A percentile compares a stretch with the other conserved stretches of the same genome.
These are phyloP conservation scores for Lissocephala sabroskyi DNA, from an alignment of 2,888 invertebrate genomes.

Conservation along the genomic window DNA sequence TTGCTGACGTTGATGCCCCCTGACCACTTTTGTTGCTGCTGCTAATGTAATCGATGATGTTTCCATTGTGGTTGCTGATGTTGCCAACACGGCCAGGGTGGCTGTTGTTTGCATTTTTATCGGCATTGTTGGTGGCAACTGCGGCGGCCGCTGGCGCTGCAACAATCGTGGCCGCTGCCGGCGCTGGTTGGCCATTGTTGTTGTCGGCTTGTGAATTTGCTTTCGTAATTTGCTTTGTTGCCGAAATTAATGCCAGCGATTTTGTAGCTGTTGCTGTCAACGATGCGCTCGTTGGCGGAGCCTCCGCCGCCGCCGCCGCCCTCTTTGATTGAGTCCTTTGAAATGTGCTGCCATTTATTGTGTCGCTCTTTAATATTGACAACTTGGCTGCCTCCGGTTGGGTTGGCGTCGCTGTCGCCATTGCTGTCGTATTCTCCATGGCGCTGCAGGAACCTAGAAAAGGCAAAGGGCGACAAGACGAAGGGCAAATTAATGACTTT, in stretches of 20 bases:
- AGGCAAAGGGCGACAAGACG: slow-evolving; percentile 17
- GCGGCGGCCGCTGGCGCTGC: slow-evolving; percentile 15
- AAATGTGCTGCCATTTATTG: slow-evolving; percentile 58
- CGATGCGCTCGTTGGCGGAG: slow-evolving; percentile 16
- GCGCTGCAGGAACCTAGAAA: slow-evolving; percentile 20
- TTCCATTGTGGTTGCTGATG: slow-evolving; percentile 9
- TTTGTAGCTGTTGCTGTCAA: slow-evolving; percentile 27
- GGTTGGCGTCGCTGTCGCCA: slow-evolving; percentile 3
- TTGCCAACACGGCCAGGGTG: too few relatives aligned
- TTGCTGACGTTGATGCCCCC: slow-evolving; percentile 21
- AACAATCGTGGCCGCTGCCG: slow-evolving; percentile 11
- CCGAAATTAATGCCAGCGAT: slow-evolving; percentile 47
- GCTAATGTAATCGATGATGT: slow-evolving; percentile 1
- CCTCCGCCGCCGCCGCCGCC: slow-evolving; percentile 23
- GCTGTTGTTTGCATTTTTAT: slow-evolving; percentile 31
- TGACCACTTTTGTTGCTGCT: slow-evolving; percentile 11
- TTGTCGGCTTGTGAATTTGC: slow-evolving; percentile 18
- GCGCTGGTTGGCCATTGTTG: slow-evolving; percentile 10
- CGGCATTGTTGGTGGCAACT: slow-evolving; percentile 18
- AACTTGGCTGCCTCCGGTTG: slow-evolving; percentile 20
- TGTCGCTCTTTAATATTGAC: slow-evolving; percentile 54
- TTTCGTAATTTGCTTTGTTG: slow-evolving; percentile 39
- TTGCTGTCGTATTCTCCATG: background rate
- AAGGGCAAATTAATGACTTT: slow-evolving; percentile 54
- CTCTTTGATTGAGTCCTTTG: slow-evolving; percentile 58